A percentile compares a stretch with the other conserved stretches of the same genome.
Evolutionary conservation across 1,140 invertebrate species (phyloP).

Genomic region (Antheraea pernyi): DNA sequence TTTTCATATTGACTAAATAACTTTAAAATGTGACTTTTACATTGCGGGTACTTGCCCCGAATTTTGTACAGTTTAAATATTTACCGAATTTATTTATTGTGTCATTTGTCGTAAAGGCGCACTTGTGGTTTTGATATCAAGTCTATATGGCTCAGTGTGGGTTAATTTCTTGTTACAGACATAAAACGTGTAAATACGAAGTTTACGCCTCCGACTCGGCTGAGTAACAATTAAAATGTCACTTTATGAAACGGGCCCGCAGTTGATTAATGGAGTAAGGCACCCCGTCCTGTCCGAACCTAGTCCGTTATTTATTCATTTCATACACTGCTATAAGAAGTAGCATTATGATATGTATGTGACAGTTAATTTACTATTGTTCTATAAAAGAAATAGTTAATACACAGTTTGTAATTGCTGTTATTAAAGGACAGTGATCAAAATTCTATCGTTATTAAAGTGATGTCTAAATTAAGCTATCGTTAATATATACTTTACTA

Average conservation of each 20-base stretch:
- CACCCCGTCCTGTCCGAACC: slow-evolving; percentile 40
- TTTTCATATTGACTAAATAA: too few relatives aligned
- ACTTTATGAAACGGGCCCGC: slow-evolving; percentile 68
- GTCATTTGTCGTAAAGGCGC: slow-evolving; percentile 1
- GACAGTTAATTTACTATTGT: background rate
- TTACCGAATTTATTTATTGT: background rate
- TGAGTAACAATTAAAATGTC: slow-evolving; percentile 71
- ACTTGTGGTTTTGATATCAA: slow-evolving; percentile 51
- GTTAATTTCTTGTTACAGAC: slow-evolving; percentile 42
- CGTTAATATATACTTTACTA: too few relatives aligned
- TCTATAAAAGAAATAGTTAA: background rate
- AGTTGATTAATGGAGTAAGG: slow-evolving; percentile 67
- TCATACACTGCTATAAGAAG: slow-evolving; percentile 24
- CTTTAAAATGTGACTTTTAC: too few relatives aligned
- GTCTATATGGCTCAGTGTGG: slow-evolving; percentile 29
- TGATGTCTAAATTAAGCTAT: too few relatives aligned
- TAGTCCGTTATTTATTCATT: slow-evolving; percentile 63
- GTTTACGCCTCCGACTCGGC: slow-evolving; percentile 40
- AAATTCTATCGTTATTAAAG: too few relatives aligned
- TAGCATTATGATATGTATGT: background rate
- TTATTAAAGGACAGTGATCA: too few relatives aligned
- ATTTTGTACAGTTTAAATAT: background rate
- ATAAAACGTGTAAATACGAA: slow-evolving; percentile 65
- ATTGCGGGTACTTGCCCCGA: background rate
- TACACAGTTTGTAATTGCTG: too few relatives aligned